Conservation (phyloP, 2,113 vertebrate species). For the Carassius carassius region DNA sequence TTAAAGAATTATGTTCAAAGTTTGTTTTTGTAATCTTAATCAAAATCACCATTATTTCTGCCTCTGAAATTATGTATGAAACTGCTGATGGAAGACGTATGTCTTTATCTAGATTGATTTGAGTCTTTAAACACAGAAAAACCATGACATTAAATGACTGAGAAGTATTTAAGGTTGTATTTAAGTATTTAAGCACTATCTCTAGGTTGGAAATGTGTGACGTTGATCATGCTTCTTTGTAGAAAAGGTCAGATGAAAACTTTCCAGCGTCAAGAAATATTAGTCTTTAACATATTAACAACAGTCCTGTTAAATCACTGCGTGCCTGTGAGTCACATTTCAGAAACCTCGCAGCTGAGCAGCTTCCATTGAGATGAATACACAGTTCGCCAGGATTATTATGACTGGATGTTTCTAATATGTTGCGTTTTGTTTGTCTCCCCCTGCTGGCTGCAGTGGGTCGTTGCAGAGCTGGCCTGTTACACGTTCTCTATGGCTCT, state of each 20-base stretch:
- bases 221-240: too few relatives aligned
- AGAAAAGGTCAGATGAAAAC: too few relatives aligned
- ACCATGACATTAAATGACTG: too few relatives aligned
- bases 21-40: neutral
- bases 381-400: neutral
- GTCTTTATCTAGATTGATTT: neutral
- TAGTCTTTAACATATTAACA: too few relatives aligned
- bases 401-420: neutral
- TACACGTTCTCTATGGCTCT: constrained; percentile 80
- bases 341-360: neutral
- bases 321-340: neutral
- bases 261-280: too few relatives aligned
- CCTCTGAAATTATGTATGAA: neutral
- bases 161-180: too few relatives aligned
- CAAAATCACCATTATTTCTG: neutral
- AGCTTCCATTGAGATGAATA: neutral
- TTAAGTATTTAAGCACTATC: too few relatives aligned
- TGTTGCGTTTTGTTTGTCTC: constrained; percentile 67
- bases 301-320: neutral
- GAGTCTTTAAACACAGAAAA: too few relatives aligned
- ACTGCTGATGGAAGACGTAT: neutral
- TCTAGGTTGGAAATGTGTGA: too few relatives aligned
- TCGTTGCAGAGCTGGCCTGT: constrained; percentile 78
- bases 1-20: neutral
- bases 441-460: constrained; percentile 77